phyloP scores from a whole-genome alignment of 2,113 vertebrate species.

The Charadrius vociferus region DNA sequence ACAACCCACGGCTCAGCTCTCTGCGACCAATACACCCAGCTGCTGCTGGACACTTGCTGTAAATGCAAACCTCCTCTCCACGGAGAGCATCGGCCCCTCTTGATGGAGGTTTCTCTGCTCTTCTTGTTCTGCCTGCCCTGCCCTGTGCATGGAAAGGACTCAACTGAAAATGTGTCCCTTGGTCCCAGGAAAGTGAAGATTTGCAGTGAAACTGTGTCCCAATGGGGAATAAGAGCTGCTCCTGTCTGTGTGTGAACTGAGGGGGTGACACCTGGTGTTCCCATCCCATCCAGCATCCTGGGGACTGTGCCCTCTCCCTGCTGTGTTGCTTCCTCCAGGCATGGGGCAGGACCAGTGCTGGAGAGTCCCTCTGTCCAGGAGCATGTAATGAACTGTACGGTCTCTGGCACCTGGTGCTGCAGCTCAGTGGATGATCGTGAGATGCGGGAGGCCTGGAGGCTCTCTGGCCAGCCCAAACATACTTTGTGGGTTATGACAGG shows the following conservation, averaged over 20 bases:
- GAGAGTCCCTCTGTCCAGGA: not conserved
- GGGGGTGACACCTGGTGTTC: not conserved
- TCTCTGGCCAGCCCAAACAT: not conserved
- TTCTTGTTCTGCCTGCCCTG: not conserved
- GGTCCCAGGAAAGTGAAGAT: not conserved
- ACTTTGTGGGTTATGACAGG: not conserved
- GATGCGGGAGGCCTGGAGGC: not conserved
- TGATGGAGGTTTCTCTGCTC: not conserved
- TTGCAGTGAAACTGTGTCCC: not conserved
- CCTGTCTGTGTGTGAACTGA: not conserved
- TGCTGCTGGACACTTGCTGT: not conserved
- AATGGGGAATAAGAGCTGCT: not conserved
- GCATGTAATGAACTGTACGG: fast-evolving
- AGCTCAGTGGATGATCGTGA: not conserved
- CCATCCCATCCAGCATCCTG: not conserved
- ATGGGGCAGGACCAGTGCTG: fast-evolving
- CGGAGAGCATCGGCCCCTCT: fast-evolving
- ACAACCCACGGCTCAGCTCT: not conserved
- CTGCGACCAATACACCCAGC: not conserved
- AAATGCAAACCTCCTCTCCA: not conserved
- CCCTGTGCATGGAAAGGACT: not conserved
- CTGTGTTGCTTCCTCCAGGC: not conserved
- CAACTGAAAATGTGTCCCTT: fast-evolving
- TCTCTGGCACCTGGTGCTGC: not conserved
- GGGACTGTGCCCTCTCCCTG: not conserved